Evolutionary conservation across 64 coral and sea anemone species (phyloP).

Genomic region (Pocillopora verrucosa): DNA sequence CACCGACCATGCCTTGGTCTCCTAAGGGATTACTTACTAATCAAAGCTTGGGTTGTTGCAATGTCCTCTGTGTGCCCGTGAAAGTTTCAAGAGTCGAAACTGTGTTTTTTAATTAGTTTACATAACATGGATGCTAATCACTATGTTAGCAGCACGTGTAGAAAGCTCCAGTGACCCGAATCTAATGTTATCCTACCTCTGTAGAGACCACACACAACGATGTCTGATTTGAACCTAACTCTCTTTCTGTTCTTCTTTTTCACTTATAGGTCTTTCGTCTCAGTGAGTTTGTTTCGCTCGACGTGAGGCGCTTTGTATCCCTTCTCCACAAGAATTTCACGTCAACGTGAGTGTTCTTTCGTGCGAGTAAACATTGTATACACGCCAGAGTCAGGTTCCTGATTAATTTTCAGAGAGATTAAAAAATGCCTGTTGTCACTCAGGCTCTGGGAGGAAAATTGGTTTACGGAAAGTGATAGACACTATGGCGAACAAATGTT

Average conservation of each 20-base stretch:
- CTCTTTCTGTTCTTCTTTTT: slow-evolving; percentile 28
- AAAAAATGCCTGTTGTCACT: slow-evolving; percentile 66
- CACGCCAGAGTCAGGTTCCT: slow-evolving; percentile 22
- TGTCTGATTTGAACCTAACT: background rate
- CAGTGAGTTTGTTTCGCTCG: slow-evolving; percentile 87
- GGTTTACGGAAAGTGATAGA: slow-evolving; percentile 2
- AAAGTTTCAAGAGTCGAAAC: slow-evolving; percentile 43
- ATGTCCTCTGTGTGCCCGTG: slow-evolving; percentile 7
- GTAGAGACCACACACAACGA: slow-evolving; percentile 39
- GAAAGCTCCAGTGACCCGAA: slow-evolving; percentile 33
- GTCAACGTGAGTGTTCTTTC: slow-evolving; percentile 69
- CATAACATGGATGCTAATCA: slow-evolving; percentile 80
- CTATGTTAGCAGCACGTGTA: slow-evolving; percentile 64
- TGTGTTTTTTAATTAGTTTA: slow-evolving; percentile 83
- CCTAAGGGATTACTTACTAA: slow-evolving; percentile 1
- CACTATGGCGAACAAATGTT: slow-evolving; percentile 21
- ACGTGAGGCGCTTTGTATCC: slow-evolving; percentile 82
- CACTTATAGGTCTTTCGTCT: slow-evolving; percentile 79
- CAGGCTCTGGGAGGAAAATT: slow-evolving; percentile 31
- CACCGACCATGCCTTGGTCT: background rate
- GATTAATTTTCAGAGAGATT: slow-evolving; percentile 67
- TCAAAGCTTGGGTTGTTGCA: slow-evolving; percentile 24
- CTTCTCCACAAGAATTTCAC: slow-evolving; percentile 93
- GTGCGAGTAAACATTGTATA: slow-evolving; percentile 38
- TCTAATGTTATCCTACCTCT: slow-evolving; percentile 26